Percentiles rank a stretch among this genome's conserved stretches.
Evolutionary conservation across 2,888 invertebrate species (phyloP).

Genomic region (Drosophila mimica): DNA sequence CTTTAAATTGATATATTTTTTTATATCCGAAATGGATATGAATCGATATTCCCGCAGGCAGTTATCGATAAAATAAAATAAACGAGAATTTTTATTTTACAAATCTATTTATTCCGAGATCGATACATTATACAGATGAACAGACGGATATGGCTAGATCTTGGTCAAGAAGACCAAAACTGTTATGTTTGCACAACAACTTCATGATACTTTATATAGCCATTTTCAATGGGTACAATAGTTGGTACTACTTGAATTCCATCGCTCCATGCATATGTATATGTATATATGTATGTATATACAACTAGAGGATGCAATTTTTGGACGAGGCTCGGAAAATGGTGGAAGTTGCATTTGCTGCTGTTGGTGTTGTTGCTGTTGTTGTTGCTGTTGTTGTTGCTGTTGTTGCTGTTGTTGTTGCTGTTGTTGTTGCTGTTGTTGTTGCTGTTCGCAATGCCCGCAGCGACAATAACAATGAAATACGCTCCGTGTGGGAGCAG

Average conservation of each 20-base stretch:
- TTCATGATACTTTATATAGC: background rate
- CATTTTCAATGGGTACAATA: background rate
- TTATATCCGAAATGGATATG: background rate
- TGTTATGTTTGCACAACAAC: background rate
- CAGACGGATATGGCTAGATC: background rate
- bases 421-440: conserved; percentile 6
- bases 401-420: background rate
- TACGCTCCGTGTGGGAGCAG: conserved; percentile 14
- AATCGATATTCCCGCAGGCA: background rate
- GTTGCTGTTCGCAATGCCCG: conserved; percentile 27
- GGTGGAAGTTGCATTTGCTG: conserved; percentile 1
- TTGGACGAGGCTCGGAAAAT: conserved; percentile 5
- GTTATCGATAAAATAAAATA: background rate
- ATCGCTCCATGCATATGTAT: background rate
- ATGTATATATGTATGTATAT: too few species aligned
- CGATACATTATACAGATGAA: background rate
- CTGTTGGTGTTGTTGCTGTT: conserved; percentile 2
- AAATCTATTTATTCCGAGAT: background rate
- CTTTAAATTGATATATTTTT: background rate
- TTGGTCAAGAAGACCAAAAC: background rate
- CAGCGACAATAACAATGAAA: conserved; percentile 52
- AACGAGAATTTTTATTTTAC: background rate
- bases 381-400: conserved; percentile 4
- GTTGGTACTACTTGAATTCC: conserved; percentile 27
- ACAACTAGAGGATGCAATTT: conserved; percentile 26